Percentiles rank a stretch among this genome's conserved stretches.
Evolutionary conservation across 2,888 invertebrate species (phyloP).

Genomic region (Agrypnus murinus): DNA sequence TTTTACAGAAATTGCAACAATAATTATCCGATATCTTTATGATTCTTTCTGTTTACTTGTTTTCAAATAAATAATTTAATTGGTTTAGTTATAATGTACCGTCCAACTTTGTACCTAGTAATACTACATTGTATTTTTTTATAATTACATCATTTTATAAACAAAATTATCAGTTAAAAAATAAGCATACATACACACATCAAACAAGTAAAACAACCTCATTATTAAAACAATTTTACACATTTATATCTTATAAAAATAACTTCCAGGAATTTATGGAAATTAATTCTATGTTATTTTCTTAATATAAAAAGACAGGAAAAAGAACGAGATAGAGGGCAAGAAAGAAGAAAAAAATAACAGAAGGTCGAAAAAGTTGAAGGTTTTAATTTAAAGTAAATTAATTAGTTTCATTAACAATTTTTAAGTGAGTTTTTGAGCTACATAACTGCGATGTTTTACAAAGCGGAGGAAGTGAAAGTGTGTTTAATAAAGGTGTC

Average conservation of each 20-base stretch:
- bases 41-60: too few species aligned
- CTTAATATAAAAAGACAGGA: background rate
- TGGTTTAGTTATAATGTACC: background rate
- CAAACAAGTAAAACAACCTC: constrained; percentile 5
- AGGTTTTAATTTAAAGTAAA: background rate
- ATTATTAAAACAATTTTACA: constrained; percentile 1
- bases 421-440: too few species aligned
- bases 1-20: too few species aligned
- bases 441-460: too few species aligned
- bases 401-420: too few species aligned
- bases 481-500: too few species aligned
- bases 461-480: too few species aligned
- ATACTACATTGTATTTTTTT: background rate
- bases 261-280: constrained; percentile 6
- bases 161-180: constrained; percentile 14
- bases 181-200: background rate
- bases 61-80: too few species aligned
- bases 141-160: constrained; percentile 4
- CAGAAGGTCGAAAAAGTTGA: constrained; percentile 13
- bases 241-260: background rate
- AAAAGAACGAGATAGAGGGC: too few species aligned
- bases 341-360: too few species aligned
- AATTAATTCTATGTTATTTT: constrained; percentile 2
- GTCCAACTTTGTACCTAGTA: background rate
- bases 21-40: too few species aligned